phyloP scores from a whole-genome alignment of 2,113 vertebrate genomes.

The Dromas ardeola region DNA sequence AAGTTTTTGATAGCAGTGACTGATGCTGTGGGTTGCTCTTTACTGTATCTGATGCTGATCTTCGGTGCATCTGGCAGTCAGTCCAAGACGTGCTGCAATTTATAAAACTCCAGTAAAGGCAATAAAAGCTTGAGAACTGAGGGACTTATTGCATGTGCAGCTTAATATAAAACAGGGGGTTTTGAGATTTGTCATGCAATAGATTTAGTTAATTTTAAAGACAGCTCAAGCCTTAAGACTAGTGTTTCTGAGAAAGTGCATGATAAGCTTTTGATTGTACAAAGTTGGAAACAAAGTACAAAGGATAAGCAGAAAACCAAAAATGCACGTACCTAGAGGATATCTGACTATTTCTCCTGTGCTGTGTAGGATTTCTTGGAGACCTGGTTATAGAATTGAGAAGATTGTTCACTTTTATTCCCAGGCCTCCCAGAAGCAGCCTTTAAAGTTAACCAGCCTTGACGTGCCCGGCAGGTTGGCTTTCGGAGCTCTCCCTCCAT shows the following conservation, averaged over 20 bases:
- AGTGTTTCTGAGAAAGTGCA: background rate
- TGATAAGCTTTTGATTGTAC: background rate
- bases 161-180: fast-evolving
- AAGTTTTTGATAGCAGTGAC: background rate
- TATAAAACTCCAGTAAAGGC: background rate
- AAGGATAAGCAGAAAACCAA: background rate
- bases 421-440: background rate
- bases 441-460: background rate
- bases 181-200: background rate
- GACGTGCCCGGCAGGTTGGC: background rate
- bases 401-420: background rate
- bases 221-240: background rate
- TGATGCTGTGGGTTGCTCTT: background rate
- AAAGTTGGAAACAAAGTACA: background rate
- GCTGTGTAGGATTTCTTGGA: background rate
- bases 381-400: background rate
- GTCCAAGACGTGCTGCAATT: background rate
- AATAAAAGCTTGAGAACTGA: background rate
- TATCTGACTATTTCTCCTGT: background rate
- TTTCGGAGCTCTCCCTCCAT: background rate
- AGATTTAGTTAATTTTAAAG: background rate
- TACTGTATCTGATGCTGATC: background rate
- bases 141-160: background rate
- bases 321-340: background rate
- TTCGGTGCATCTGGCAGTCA: background rate